Base-by-base conservation (phyloP, 2,888 invertebrate genomes). In the Meandrusa payeni region DNA sequence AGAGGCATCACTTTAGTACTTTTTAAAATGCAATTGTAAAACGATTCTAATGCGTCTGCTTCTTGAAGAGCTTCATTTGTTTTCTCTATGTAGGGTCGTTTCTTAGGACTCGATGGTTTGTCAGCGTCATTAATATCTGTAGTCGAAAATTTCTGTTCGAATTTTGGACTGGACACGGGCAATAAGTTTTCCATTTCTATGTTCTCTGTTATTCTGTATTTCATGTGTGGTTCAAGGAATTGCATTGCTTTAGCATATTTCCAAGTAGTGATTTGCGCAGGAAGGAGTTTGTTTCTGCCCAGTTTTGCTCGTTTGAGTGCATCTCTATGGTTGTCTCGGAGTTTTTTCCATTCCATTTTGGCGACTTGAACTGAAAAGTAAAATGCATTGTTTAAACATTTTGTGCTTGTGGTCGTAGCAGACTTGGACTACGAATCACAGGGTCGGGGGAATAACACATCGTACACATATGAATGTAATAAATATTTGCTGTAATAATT, bases 171-270 rank as follows among this genome's bases (percentile, higher is more conserved):
- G 11, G n/a, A n/a, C n/a, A n/a, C n/a, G n/a, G n/a, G n/a, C n/a
- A n/a, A n/a, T n/a, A n/a, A n/a, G n/a, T n/a, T n/a, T n/a, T 82
- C 79, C 58, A 76, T 70, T 50, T 85, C 83, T 41, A 83, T 82
- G 42, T 79, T 73, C 50, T 85, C 85, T 13, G 85, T 83, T 23
- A 85, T 81, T 10, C 85, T 69, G 51, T 86, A 83, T 48, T 85
- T 85, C 83, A 85, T 85, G 43, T 81, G 78, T 0, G 85, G 85
- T 45, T 86, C 85, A 0, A 86, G 62, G 47, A 85, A 86, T 52
- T 85, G 83, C 85, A 86, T 85, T 0, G 72, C 73, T 53, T 83
- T 86, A 5, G 83, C 85, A 43, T 85, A 86, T 50, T 86, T 86
- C 85, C 85, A 86, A 4, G 83, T 86, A 1, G 85, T 86, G 15